Base-by-base conservation (phyloP, 2,888 invertebrate species). In the Linnaemya vulpina region DNA sequence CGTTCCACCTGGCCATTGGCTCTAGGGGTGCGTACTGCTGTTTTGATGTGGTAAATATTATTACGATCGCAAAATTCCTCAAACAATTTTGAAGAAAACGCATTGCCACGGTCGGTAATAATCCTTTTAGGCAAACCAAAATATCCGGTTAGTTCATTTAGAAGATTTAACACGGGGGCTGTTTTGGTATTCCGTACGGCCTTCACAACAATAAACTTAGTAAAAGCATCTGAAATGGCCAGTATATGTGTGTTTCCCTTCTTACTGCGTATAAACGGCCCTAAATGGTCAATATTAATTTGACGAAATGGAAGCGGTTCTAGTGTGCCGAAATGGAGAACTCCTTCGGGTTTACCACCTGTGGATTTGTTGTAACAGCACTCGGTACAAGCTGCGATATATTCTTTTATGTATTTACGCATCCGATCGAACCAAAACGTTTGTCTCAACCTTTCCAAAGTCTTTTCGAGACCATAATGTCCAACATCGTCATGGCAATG, bases 61-160 rank as follows among this genome's bases (percentile, higher is more conserved):
- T 53, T 70, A 0, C 0, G 5, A 8, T 62, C 65, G 4, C 58
- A 71, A 46, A 49, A 82, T 8, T 63, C 83, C 87, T 68, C 86
- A 87, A 74, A 62, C 22, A n/a, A 87, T 84, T n/a, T 89, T 1
- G 79, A 38, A 13, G 85, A 84, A 15, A 70, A 82, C 7, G 81
- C 74, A 0, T 81, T 84, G 20, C 81, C 89, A 17, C 88, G 77
- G 81, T 90, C 88, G 1, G 87, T 87, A 13, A 90, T 84, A 1
- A 90, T 85, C 15, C 87, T 68, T 17, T 58, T 70, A 10, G 89
- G 89, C 13, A 86, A 86, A 1, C 89, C 89, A 79, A 89, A 89
- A 83, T 87, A 87, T 9, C 75, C 58, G 0, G 79, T 49, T 0
- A 88, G 11, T 2, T 88, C 84, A 30, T 75, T 80, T 30, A 87